Evolutionary conservation across 1,140 invertebrate genomes (phyloP).

Genomic region (Himalopsyche phryganea): DNA sequence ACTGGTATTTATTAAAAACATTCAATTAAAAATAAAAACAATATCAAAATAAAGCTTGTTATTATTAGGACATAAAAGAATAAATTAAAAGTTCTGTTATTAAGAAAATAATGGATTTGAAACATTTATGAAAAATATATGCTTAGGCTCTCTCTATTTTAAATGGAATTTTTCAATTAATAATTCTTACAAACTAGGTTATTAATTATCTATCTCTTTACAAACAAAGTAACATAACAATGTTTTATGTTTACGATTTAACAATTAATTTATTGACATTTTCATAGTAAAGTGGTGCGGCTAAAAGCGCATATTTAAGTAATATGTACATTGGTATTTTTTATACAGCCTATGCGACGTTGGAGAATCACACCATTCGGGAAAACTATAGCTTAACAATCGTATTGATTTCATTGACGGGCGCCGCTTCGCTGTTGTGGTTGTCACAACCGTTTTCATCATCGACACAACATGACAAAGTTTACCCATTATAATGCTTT

Average conservation of each 20-base stretch:
- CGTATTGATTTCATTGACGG: no score
- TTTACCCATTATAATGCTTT: no score
- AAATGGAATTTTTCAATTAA: slow-evolving; percentile 19
- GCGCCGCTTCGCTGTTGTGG: no score
- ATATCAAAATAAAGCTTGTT: no score
- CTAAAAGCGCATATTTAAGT: slow-evolving; percentile 20
- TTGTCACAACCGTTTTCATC: no score
- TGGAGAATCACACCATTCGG: background rate
- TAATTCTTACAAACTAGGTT: slow-evolving; percentile 8
- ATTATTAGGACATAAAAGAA: background rate
- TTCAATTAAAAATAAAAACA: no score
- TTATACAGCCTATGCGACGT: background rate
- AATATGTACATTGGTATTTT: slow-evolving; percentile 1
- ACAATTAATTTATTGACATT: slow-evolving; percentile 33
- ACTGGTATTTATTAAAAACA: no score
- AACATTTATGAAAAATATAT: slow-evolving; percentile 1
- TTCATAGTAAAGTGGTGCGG: slow-evolving; percentile 21
- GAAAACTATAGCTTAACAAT: no score
- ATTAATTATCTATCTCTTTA: slow-evolving; percentile 18
- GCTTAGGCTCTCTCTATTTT: slow-evolving; percentile 2
- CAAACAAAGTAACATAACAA: slow-evolving; percentile 33
- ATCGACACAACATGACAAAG: no score
- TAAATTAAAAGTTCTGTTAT: slow-evolving; percentile 3
- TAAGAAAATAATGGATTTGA: no score
- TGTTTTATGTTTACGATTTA: slow-evolving; percentile 4